Conservation (phyloP, 1,140 invertebrate genomes). For the Choristoneura fumiferana region DNA sequence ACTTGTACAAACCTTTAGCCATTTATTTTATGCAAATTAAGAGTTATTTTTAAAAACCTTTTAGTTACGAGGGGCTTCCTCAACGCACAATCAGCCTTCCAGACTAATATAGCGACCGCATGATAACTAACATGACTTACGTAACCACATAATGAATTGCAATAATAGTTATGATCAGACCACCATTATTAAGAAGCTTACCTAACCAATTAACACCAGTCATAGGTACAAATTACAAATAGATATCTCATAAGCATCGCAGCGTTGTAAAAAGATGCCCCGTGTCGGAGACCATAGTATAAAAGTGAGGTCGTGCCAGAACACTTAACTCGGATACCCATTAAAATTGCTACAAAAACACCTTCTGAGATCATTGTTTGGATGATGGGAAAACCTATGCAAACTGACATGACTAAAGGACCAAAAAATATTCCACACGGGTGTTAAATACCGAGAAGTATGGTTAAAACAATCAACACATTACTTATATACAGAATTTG, state of each 20-base stretch:
- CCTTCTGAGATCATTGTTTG: constrained; percentile 32
- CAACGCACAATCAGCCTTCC: too few species aligned
- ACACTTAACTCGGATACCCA: constrained; percentile 20
- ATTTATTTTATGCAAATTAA: too few species aligned
- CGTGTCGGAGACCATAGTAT: neutral
- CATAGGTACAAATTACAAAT: neutral
- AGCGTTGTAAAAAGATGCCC: constrained; percentile 6
- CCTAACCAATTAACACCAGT: neutral
- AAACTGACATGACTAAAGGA: neutral
- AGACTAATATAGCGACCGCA: neutral
- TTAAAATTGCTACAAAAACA: constrained; percentile 20
- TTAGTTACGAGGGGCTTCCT: too few species aligned
- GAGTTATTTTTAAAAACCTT: too few species aligned
- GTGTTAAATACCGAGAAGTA: neutral
- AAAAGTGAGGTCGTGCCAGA: constrained; percentile 15
- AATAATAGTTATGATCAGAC: neutral
- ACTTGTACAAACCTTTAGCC: too few species aligned
- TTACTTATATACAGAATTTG: too few species aligned
- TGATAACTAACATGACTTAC: neutral
- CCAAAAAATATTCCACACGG: constrained; percentile 8
- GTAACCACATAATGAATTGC: neutral
- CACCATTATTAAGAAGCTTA: neutral
- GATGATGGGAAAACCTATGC: constrained; percentile 24
- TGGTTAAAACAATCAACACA: too few species aligned
- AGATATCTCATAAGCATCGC: neutral